Evolutionary conservation across 2,888 invertebrate genomes (phyloP), one percentile per base, ranked within the genome.

Genomic region (Dendrolimus houi): DNA sequence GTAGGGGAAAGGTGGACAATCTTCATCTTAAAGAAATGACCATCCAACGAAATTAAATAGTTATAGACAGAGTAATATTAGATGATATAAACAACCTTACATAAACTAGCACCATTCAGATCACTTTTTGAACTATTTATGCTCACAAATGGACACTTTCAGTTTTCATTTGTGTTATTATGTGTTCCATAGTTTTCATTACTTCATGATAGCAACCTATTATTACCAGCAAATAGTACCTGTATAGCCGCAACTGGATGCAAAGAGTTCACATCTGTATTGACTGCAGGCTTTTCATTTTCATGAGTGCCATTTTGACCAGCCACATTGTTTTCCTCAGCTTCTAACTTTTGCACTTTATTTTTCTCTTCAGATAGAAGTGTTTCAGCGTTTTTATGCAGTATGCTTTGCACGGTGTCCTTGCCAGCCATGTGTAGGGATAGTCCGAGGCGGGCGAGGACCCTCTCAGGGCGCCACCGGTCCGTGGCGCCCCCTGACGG

Each of bases 401-500:
- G 70, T 58, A 91, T 81, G 17, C 77, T 77, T 65, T 86, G 79
- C 3, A 89, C 83, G 40, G 79, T 75, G 47, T 85, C 81, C 59
- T 80, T 92, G 1, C 97, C 96, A 14, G 96, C 96, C 87, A 95
- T 94, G 63, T 93, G 92, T 29, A 94, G 83, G 0, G 97, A 97
- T 56, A 98, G 92, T 0, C 97, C 97, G 61, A 97, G 93, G 64
- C 96, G 93, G 8, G 95, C 92, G 17, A 98, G 92, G 41, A 98
- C 93, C 60, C 94, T 93, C 78, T 94, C 94, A 7, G 96, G 94
- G 68, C 94, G 94, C 95, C 96, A 98, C 53, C 95, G 93, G 64
- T 95, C 93, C 62, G 96, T 93, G 1, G 95, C 94, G 7, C 93
- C 92, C 60, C 88, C 85, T 0, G 79, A 78, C 1, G 85, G 92